These are phyloP conservation scores for Tribolium freemani DNA, from an alignment of 2,888 invertebrate species.

Conservation along the genomic window DNA sequence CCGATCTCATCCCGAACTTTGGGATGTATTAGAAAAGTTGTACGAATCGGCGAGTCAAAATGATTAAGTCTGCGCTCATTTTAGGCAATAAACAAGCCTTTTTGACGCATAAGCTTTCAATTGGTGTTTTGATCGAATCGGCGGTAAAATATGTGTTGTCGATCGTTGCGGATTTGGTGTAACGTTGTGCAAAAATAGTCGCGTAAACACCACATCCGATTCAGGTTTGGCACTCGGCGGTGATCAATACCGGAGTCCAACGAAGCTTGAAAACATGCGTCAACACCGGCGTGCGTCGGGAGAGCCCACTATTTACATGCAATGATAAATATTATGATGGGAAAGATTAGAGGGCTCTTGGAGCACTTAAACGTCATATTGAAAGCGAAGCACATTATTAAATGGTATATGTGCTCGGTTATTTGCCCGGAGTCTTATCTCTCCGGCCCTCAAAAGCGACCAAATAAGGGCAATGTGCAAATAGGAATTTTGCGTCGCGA, in stretches of 20 bases:
- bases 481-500: constrained; percentile 44
- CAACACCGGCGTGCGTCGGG: constrained; percentile 65
- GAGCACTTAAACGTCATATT: constrained; percentile 59
- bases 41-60: neutral
- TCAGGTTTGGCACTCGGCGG: constrained; percentile 60
- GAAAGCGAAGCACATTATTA: constrained; percentile 58
- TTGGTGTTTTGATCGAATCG: constrained; percentile 12
- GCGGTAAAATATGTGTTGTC: constrained; percentile 27
- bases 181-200: constrained; percentile 48
- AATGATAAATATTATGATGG: constrained; percentile 65
- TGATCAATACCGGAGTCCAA: constrained; percentile 73
- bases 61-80: neutral
- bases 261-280: constrained; percentile 76
- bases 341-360: constrained; percentile 59
- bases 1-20: neutral
- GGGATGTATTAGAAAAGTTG: neutral
- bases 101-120: neutral
- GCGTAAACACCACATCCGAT: constrained; percentile 55
- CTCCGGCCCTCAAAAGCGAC: constrained; percentile 41
- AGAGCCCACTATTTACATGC: constrained; percentile 65
- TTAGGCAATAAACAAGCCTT: neutral
- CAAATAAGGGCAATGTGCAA: constrained; percentile 46
- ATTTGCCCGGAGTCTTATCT: constrained; percentile 40
- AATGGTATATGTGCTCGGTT: constrained; percentile 51
- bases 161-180: constrained; percentile 41